Base-by-base conservation (phyloP, 2,113 vertebrate genomes). In the Labeo rohita region DNA sequence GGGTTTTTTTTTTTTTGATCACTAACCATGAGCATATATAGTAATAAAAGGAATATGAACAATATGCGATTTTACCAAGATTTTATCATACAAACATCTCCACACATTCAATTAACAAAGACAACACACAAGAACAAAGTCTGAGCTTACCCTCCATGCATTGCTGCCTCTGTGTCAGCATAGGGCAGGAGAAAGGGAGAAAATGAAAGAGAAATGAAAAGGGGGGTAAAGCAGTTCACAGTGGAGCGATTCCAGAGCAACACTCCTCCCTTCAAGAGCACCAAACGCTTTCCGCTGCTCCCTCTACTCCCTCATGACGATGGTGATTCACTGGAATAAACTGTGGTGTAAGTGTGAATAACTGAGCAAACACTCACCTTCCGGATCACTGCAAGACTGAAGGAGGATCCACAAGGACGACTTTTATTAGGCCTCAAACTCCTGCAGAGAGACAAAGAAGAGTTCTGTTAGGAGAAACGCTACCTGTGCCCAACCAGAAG, bases 171-270 rank as follows among this genome's bases (percentile, higher is more conserved):
- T 75, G 72, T 18, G 13, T 65, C 79, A 49, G n/a, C 43, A 80
- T 11, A 34, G n/a, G 28, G 79, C 39, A 80, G n/a, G 59, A 65
- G 23, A 54, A 77, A 16, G 6, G 23, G 11, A 66, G 63, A 70
- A 49, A 75, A 75, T 8, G 45, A 18, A 18, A 87, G 82, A 88
- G 89, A 83, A 90, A 88, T 80, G 87, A 84, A 88, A 34, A 80
- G 39, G 39, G 65, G 79, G 61, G 82, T 76, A 75, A 70, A 79
- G 73, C 73, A 50, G 45, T 75, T 75, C 73, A 50, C 45, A 75
- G 73, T 50, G 73, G 73, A 75, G n/a, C 3, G 11, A 74, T 54
- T 52, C 78, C 74, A 79, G n/a, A 70, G 61, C 34, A 18, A 78
- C 36, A 7, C 84, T 49, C 52, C 28, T 6, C 75, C 18, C 23